These are phyloP conservation scores for Neoascia interrupta DNA, from an alignment of 2,888 invertebrate species.

Conservation along the genomic window DNA sequence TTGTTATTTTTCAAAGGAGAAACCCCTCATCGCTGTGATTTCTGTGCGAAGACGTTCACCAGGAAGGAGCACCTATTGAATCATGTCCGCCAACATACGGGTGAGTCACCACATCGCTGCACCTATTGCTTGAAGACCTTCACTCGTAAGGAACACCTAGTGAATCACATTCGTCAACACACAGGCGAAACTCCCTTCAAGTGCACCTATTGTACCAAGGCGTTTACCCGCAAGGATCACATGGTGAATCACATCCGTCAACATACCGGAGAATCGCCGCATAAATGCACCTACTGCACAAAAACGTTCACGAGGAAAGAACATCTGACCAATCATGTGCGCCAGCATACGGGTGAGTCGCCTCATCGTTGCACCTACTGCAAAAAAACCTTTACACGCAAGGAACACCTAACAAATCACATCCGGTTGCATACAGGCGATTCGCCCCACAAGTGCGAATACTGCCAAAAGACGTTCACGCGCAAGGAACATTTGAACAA, in stretches of 20 bases:
- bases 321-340: slow-evolving; percentile 91
- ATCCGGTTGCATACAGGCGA: slow-evolving; percentile 90
- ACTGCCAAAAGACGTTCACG: slow-evolving; percentile 92
- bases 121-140: slow-evolving; percentile 92
- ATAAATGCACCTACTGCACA: slow-evolving; percentile 92
- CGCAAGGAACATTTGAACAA: slow-evolving; percentile 92
- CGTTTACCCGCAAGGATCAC: slow-evolving; percentile 91
- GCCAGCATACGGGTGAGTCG: slow-evolving; percentile 90
- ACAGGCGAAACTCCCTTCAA: slow-evolving; percentile 91
- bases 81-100: slow-evolving; percentile 90
- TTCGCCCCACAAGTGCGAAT: slow-evolving; percentile 91
- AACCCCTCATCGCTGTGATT: slow-evolving; percentile 91
- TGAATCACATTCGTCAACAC: slow-evolving; percentile 91
- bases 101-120: slow-evolving; percentile 92
- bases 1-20: slow-evolving; percentile 81
- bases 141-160: slow-evolving; percentile 92
- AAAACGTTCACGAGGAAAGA: slow-evolving; percentile 90
- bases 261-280: slow-evolving; percentile 91
- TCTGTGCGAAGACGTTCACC: slow-evolving; percentile 92
- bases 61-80: slow-evolving; percentile 92
- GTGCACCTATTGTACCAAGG: slow-evolving; percentile 92
- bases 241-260: slow-evolving; percentile 87
- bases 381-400: slow-evolving; percentile 85
- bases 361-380: slow-evolving; percentile 81
- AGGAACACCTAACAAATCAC: slow-evolving; percentile 92